A percentile compares a stretch with the other conserved stretches of the same genome.
Conservation (phyloP, 2,797 vertebrate species). For the Fratercula arctica region DNA sequence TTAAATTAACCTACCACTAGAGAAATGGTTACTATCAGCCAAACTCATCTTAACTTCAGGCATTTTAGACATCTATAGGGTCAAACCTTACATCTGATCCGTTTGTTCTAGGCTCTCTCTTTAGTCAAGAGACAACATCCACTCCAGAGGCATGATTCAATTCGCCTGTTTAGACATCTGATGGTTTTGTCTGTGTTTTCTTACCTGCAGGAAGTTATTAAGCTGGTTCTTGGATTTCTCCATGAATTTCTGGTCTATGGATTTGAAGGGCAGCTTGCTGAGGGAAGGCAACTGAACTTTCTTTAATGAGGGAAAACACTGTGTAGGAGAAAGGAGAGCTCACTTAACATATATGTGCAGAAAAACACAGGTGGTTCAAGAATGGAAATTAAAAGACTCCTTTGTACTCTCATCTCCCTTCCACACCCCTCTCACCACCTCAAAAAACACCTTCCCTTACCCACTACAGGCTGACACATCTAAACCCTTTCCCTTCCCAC, state of each 20-base stretch:
- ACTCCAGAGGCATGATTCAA: background rate
- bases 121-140: background rate
- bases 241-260: conserved; percentile 96
- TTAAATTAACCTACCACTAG: background rate
- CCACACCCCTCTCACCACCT: background rate
- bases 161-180: background rate
- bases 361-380: background rate
- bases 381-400: background rate
- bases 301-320: conserved; percentile 97
- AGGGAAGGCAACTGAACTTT: conserved; percentile 96
- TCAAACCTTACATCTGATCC: background rate
- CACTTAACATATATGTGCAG: background rate
- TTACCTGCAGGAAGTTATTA: conserved; percentile 96
- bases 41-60: background rate
- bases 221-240: conserved; percentile 98
- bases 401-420: background rate
- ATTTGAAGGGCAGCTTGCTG: conserved; percentile 99
- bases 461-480: background rate
- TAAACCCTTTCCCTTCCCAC: background rate
- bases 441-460: background rate
- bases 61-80: background rate
- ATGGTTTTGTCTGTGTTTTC: background rate
- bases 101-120: background rate
- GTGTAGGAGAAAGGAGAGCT: background rate
- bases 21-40: background rate